Base-by-base conservation (phyloP, 2,888 invertebrate species). In the Bembecia ichneumoniformis region DNA sequence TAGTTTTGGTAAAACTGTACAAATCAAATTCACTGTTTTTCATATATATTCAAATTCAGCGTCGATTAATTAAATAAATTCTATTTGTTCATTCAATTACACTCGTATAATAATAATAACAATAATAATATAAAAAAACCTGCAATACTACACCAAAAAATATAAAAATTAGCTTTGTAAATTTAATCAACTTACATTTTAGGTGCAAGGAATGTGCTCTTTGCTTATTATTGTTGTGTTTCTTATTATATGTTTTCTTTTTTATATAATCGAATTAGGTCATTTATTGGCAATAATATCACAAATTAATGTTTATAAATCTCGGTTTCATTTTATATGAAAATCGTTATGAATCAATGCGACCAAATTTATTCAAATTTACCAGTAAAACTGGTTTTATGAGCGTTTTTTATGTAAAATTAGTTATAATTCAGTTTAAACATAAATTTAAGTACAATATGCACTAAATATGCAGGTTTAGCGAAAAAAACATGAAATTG, bases 261-360 rank as follows among this genome's bases (percentile, higher is more conserved):
- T 28, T 28, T 28, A 28, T 28, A 46, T 46, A 46, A 46, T 46
- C 13, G 46, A 46, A 67, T 68, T 68, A 68, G 58, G 63, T 64
- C 57, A 49, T 60, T 60, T 77, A 77, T 79, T 81, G 77, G 78
- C 78, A 80, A 75, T 75, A 74, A 72, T 81, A 79, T 81, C 77
- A 81, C 80, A 81, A 82, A 79, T 73, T 58, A 81, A 79, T 76
- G 7, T 71, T 77, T 75, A 74, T 74, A 66, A 62, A 66, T 55
- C 44, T 40, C 40, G 14, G 40, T 40, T 40, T 40, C 40, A 14
- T 40, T 13, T 10, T 28, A 9, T 28, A 28, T 9, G 2, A 28
- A 28, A 28, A 28, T 9, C 9, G 28, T 28, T 9, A 28, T 28
- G 28, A 28, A 28, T 28, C 28, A 28, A 28, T 28, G 28, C 9